These are phyloP conservation scores for Carcinoscorpius rotundicauda DNA, from an alignment of 1,140 invertebrate genomes.

Conservation along the genomic window DNA sequence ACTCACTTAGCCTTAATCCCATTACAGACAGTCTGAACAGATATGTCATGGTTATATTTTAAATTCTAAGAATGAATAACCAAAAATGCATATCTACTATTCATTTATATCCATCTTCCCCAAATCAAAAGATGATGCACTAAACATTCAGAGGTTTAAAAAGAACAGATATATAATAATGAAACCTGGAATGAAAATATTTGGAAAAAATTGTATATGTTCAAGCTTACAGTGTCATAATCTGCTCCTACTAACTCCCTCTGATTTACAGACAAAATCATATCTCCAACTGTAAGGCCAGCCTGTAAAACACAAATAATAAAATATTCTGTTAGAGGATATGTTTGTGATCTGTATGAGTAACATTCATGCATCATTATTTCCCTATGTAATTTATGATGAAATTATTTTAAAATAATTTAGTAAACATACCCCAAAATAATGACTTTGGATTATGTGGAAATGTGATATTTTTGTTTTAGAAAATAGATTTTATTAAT, in stretches of 20 bases:
- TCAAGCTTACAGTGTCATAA: conserved; percentile 55
- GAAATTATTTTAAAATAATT: no score
- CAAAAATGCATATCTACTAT: no score
- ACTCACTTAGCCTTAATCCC: not conserved
- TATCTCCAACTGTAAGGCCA: conserved; percentile 81
- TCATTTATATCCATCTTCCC: not conserved
- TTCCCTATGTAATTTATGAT: no score
- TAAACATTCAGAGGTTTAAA: not conserved
- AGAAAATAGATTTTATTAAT: no score
- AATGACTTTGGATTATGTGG: no score
- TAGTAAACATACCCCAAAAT: no score
- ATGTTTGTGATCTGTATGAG: not conserved
- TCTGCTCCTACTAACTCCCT: conserved; percentile 71
- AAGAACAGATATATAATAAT: no score
- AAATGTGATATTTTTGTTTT: no score
- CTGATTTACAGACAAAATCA: conserved; percentile 86
- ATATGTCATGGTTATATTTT: no score
- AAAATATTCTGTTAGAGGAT: not conserved
- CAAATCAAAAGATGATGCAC: not conserved
- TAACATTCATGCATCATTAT: no score
- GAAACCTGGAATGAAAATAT: no score
- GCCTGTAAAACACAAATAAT: conserved; percentile 47
- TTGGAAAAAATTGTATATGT: not conserved
- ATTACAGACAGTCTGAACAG: not conserved
- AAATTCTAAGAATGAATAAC: no score